These are phyloP conservation scores for Scaptomyza pallida DNA, from an alignment of 1,140 invertebrate species.

Conservation along the genomic window DNA sequence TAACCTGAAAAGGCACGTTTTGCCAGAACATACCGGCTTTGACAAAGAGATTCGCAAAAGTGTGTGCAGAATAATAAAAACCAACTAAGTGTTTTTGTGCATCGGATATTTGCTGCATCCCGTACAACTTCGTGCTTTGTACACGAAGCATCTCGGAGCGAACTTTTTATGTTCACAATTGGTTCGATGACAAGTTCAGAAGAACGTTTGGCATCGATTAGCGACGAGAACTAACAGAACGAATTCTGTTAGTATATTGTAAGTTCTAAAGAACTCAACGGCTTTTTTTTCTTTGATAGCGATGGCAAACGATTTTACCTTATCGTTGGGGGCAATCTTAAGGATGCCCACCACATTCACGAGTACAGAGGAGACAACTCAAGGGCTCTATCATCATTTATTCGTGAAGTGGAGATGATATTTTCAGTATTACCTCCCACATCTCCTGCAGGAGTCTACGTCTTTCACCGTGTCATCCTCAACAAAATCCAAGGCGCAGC, in stretches of 20 bases:
- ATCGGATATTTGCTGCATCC: background rate
- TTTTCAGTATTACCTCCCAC: conserved; percentile 14
- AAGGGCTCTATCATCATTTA: conserved; percentile 39
- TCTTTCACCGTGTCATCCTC: conserved; percentile 23
- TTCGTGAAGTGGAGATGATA: conserved; percentile 36
- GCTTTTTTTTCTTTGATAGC: conserved; percentile 8
- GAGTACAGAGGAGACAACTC: conserved; percentile 36
- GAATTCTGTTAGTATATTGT: conserved; percentile 16
- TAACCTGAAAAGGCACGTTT: conserved; percentile 13
- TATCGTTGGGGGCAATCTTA: conserved; percentile 18
- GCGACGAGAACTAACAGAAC: too few species aligned
- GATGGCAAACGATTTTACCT: conserved; percentile 10
- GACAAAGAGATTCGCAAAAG: conserved; percentile 11
- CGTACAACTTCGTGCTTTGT: background rate
- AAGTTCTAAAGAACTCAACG: conserved; percentile 23
- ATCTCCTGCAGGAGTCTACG: conserved; percentile 7
- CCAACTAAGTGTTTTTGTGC: conserved; percentile 15
- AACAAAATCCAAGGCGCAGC: conserved; percentile 42
- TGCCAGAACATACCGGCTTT: conserved; percentile 12
- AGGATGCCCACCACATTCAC: conserved; percentile 35
- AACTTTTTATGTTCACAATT: background rate
- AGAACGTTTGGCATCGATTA: too few species aligned
- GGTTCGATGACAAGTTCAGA: too few species aligned
- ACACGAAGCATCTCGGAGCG: conserved; percentile 2
- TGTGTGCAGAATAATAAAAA: conserved; percentile 12